Percentiles rank a stretch among this genome's conserved stretches.
phyloP scores from a whole-genome alignment of 2,113 vertebrate species.

The Oncorhynchus gorbuscha region DNA sequence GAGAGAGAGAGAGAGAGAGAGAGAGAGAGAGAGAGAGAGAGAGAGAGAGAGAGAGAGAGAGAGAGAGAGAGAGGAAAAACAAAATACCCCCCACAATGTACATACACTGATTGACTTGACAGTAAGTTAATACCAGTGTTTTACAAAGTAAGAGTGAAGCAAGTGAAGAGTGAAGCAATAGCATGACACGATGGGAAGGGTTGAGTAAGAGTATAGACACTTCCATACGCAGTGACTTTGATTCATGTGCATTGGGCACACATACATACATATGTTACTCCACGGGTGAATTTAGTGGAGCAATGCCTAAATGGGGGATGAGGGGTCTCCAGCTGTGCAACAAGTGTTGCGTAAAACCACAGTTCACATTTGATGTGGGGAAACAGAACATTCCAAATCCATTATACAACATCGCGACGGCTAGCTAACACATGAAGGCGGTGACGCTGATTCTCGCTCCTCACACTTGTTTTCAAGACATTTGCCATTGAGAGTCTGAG shows the following conservation, averaged over 20 bases:
- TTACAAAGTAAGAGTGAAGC: not conserved
- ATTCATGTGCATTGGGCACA: not conserved
- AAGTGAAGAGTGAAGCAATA: not conserved
- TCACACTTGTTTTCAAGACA: not conserved
- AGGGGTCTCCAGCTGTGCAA: slow-evolving; percentile 30
- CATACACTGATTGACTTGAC: not conserved
- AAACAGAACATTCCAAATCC: slow-evolving; percentile 8
- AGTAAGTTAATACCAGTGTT: not conserved
- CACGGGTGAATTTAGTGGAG: not conserved
- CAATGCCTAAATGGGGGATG: not conserved
- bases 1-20: too few species aligned
- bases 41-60: not conserved
- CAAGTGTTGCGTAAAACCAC: slow-evolving; percentile 36
- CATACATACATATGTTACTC: not conserved
- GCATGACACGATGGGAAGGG: not conserved
- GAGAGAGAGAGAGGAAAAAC: not conserved
- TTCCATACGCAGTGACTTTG: not conserved
- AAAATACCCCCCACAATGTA: not conserved
- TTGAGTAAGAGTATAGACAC: not conserved
- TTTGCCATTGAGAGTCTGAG: not conserved
- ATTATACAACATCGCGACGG: slow-evolving; percentile 7
- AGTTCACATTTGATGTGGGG: slow-evolving; percentile 30
- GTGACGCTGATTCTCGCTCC: not conserved
- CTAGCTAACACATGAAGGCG: not conserved
- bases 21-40: too few species aligned